phyloP scores from a whole-genome alignment of 2,888 invertebrate genomes.

The Thelaira solivaga region DNA sequence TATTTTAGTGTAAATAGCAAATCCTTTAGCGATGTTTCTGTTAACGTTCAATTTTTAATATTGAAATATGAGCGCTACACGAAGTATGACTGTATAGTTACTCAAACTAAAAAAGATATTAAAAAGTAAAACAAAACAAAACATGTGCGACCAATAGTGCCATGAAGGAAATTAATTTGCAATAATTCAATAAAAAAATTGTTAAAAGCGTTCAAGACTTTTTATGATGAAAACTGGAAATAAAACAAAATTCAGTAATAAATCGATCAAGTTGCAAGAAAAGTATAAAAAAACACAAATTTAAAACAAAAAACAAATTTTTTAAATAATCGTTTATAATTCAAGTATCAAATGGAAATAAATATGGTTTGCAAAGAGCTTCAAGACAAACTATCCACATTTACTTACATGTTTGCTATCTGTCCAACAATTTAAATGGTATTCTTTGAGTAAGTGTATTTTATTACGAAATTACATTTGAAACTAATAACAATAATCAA shows the following conservation, averaged over 20 bases:
- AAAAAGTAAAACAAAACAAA: too few relatives aligned
- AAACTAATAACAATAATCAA: conserved; percentile 53
- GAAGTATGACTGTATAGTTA: too few relatives aligned
- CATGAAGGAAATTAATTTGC: too few relatives aligned
- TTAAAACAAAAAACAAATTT: conserved; percentile 31
- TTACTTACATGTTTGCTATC: neutral
- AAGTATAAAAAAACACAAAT: conserved; percentile 1
- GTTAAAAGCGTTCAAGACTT: neutral
- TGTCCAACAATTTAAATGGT: conserved; percentile 2
- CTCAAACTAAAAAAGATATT: too few relatives aligned
- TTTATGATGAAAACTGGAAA: neutral
- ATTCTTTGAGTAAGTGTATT: conserved; percentile 1
- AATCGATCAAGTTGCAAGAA: conserved; percentile 18
- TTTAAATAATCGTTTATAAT: conserved; percentile 51
- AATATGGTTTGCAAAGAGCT: conserved; percentile 38
- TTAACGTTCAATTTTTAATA: too few relatives aligned
- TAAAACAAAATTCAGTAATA: conserved; percentile 21
- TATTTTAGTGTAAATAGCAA: too few relatives aligned
- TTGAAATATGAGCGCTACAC: too few relatives aligned
- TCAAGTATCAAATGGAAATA: conserved; percentile 49
- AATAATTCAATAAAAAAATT: too few relatives aligned
- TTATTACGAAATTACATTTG: conserved; percentile 46
- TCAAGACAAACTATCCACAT: neutral
- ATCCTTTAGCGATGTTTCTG: too few relatives aligned
- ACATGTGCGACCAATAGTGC: too few relatives aligned